A percentile compares a stretch with the other conserved stretches of the same genome.
Conservation (phyloP, 2,113 vertebrate genomes). For the Carassius carassius region DNA sequence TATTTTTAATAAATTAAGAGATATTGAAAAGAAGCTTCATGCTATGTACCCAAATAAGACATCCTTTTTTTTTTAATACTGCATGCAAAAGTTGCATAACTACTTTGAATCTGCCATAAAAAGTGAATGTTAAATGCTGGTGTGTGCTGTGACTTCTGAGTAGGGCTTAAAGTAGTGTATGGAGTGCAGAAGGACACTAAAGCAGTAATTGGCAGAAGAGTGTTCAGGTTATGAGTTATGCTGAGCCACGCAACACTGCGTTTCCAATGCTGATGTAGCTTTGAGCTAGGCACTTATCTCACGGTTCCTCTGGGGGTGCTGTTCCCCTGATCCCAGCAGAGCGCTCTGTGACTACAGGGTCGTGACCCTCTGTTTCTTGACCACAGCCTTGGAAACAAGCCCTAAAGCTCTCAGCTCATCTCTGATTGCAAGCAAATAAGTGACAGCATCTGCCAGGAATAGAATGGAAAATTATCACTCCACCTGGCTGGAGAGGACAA, state of each 20-base stretch:
- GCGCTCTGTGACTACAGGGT: neutral
- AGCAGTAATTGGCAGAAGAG: neutral
- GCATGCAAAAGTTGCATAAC: neutral
- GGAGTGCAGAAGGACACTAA: neutral
- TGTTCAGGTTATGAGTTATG: constrained; percentile 10
- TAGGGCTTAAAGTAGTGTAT: neutral
- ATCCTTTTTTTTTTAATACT: neutral
- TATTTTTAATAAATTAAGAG: neutral
- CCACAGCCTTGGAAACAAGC: neutral
- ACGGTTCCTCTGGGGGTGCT: neutral
- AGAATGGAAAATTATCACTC: constrained; percentile 9
- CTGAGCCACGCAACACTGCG: constrained; percentile 15
- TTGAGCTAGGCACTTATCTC: constrained; percentile 3
- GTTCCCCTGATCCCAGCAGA: neutral
- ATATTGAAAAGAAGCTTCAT: neutral
- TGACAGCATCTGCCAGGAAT: neutral
- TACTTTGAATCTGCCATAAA: neutral
- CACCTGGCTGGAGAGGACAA: neutral
- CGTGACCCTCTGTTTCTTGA: neutral
- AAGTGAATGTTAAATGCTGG: neutral
- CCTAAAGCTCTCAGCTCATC: neutral
- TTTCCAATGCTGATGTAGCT: constrained; percentile 14
- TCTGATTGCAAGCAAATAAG: neutral
- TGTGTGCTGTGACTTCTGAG: neutral
- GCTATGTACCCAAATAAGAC: neutral